Evolutionary conservation across 2,888 invertebrate genomes (phyloP), one percentile per base, ranked within the genome.

Genomic region (Dicycla oo): DNA sequence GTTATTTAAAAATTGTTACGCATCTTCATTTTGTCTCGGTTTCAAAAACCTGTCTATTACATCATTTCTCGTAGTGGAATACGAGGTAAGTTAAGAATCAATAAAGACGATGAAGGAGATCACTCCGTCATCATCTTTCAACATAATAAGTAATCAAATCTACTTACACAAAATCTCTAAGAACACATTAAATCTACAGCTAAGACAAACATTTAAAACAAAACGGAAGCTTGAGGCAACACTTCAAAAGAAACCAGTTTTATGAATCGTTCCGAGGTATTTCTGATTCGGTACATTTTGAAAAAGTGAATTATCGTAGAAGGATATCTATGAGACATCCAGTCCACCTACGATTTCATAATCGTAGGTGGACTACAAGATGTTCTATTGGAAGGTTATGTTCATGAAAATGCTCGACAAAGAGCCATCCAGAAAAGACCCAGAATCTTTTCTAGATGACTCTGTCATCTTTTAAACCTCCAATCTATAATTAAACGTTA

Each of bases 211-310:
- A 30, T 30, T 43, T 13, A 23, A 38, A n/a, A n/a, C n/a, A 10
- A 51, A 61, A 43, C 53, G 11, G 8, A 60, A 75, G 75, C 80
- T 61, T n/a, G 26, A 56, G 15, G 69, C 75, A 64, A 38, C 8
- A 45, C 3, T 40, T 30, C 2, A 23, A 65, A 65, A n/a, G 56
- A 56, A 70, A 78, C 58, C 5, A 56, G 63, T 64, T 60, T 80
- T 51, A 69, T 2, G 47, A 54, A 45, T 20, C 7, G 18, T 45
- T 45, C 20, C 7, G 18, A 20, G 6, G 20, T 43, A 43, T 15
- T 43, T 45, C 7, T 20, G 45, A 7, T 45, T 45, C 7, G 20
- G 45, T 45, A 45, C 45, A 20, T 45, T 45, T 45, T 45, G 7
- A 0, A 2, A 20, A 45, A 45, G 43, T 43, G 15, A 43, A 15